Conservation (phyloP, 2,797 vertebrate genomes). For the Enteromius argenteus region DNA sequence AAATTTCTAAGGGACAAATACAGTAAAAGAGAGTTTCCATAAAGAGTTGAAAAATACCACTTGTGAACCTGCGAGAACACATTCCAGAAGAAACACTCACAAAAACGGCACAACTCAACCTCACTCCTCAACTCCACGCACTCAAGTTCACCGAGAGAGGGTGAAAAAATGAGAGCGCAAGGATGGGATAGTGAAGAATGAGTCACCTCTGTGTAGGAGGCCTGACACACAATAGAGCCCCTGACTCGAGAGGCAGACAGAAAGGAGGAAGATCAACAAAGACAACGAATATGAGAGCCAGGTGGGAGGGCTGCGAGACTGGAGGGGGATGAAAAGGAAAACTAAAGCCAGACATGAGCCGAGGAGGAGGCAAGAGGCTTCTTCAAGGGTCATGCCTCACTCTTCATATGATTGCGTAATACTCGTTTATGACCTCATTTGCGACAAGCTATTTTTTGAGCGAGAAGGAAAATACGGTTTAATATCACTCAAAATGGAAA, state of each 20-base stretch:
- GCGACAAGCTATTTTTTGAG: not conserved
- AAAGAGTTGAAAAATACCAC: not conserved
- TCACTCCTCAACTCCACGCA: slow-evolving; percentile 1
- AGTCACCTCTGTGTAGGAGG: slow-evolving; percentile 60
- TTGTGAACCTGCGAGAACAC: not conserved
- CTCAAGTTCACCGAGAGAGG: slow-evolving; percentile 16
- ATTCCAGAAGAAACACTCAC: slow-evolving; percentile 9
- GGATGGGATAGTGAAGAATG: slow-evolving; percentile 51
- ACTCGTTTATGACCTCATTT: not conserved
- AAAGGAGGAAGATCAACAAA: slow-evolving; percentile 20
- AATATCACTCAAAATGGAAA: not conserved
- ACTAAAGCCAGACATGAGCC: not conserved
- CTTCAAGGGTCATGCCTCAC: not conserved
- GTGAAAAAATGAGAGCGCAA: slow-evolving; percentile 29
- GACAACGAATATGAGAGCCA: not conserved
- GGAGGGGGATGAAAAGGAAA: not conserved
- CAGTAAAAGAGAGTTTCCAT: too few species aligned
- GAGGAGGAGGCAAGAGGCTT: not conserved
- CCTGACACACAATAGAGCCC: slow-evolving; percentile 27
- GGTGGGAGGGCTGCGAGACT: slow-evolving; percentile 12
- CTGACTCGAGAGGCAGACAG: not conserved
- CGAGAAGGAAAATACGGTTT: not conserved
- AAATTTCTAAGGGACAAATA: too few species aligned
- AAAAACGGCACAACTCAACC: slow-evolving; percentile 16
- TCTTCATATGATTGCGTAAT: not conserved